Percentiles rank a stretch among this genome's conserved stretches.
Evolutionary conservation across 2,888 invertebrate genomes (phyloP).

Genomic region (Sipunculus nudus): DNA sequence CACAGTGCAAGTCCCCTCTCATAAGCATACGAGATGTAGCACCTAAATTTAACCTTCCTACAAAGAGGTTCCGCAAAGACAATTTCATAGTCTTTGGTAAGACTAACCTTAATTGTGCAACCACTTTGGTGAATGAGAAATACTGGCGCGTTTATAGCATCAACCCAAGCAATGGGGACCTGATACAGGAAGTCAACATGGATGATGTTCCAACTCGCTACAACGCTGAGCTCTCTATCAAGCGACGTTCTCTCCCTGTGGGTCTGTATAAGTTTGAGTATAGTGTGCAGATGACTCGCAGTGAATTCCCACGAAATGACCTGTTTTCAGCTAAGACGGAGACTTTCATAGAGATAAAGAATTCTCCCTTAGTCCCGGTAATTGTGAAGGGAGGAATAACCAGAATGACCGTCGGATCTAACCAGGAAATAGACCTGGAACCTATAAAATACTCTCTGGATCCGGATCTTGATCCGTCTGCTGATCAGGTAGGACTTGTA

Average conservation of each 20-base stretch:
- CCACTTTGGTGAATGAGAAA: constrained; percentile 50
- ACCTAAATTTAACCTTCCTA: too few species aligned
- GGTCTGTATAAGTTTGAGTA: constrained; percentile 62
- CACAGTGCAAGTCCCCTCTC: too few species aligned
- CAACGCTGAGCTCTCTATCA: constrained; percentile 46
- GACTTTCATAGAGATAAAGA: constrained; percentile 41
- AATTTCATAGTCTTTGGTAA: constrained; percentile 37
- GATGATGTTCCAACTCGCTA: constrained; percentile 23
- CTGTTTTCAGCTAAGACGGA: constrained; percentile 23
- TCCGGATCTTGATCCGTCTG: constrained; percentile 55
- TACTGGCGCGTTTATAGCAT: constrained; percentile 46
- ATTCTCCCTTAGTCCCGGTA: constrained; percentile 57
- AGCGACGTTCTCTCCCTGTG: constrained; percentile 49
- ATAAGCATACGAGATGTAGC: too few species aligned
- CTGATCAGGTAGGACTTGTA: constrained; percentile 45
- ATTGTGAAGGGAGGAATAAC: constrained; percentile 56
- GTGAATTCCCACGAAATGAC: too few species aligned
- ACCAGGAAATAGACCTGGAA: constrained; percentile 48
- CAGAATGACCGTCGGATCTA: constrained; percentile 47
- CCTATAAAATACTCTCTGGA: constrained; percentile 61
- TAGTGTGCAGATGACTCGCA: constrained; percentile 51
- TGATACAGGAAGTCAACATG: not conserved
- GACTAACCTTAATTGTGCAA: constrained; percentile 47
- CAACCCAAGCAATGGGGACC: constrained; percentile 33
- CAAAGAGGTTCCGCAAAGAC: constrained; percentile 30